Percentiles rank a stretch among this genome's conserved stretches.
Conservation (phyloP, 2,888 invertebrate genomes). For the Andrena camellia region DNA sequence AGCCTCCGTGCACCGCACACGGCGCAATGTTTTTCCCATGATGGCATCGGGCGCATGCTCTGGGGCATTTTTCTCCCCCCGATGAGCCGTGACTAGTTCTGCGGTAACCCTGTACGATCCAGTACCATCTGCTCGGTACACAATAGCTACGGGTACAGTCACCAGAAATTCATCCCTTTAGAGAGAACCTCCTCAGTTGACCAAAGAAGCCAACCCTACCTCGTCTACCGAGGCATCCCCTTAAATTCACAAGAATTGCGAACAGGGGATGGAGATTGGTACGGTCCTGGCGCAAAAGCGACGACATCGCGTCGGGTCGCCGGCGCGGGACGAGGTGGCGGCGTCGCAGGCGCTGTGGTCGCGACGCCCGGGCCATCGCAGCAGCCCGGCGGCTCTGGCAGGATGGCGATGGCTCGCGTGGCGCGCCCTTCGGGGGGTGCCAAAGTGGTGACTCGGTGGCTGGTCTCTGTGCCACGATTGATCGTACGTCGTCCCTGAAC, state of each 20-base stretch:
- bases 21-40: slow-evolving; percentile 32
- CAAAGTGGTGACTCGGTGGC: slow-evolving; percentile 67
- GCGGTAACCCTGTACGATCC: slow-evolving; percentile 21
- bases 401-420: slow-evolving; percentile 82
- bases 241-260: too few relatives aligned
- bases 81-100: neutral
- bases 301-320: slow-evolving; percentile 28
- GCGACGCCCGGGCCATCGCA: slow-evolving; percentile 84
- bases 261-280: neutral
- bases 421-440: slow-evolving; percentile 82
- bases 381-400: slow-evolving; percentile 79
- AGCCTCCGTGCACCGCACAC: slow-evolving; percentile 20
- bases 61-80: neutral
- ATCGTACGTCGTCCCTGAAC: slow-evolving; percentile 63
- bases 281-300: slow-evolving; percentile 56
- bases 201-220: neutral
- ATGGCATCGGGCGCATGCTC: slow-evolving; percentile 63
- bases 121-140: neutral
- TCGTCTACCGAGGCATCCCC: too few relatives aligned
- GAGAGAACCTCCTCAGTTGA: too few relatives aligned
- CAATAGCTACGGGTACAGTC: too few relatives aligned
- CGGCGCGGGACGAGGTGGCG: slow-evolving; percentile 64
- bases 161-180: too few relatives aligned
- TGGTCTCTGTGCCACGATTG: slow-evolving; percentile 66
- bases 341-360: slow-evolving; percentile 79